Conservation (phyloP, 2,113 vertebrate genomes). For the Atractosteus spatula region DNA sequence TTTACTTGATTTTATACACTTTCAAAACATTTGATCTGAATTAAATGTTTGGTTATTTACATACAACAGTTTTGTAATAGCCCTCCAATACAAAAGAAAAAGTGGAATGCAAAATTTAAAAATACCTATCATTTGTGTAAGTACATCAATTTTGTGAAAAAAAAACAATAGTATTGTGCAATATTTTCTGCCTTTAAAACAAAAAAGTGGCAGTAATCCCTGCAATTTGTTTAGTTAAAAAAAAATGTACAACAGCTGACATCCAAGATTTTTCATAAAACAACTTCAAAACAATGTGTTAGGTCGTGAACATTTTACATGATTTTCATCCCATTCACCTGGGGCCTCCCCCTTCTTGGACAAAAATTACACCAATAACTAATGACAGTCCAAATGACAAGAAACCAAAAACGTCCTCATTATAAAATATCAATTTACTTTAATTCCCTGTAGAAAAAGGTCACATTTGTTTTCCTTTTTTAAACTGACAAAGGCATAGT, state of each 20-base stretch:
- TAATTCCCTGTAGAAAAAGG: conserved; percentile 63
- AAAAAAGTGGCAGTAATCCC: conserved; percentile 82
- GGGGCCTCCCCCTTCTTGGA: too few relatives aligned
- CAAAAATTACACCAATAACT: conserved; percentile 27
- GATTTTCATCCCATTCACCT: too few relatives aligned
- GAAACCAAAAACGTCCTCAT: conserved; percentile 54
- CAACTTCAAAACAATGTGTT: conserved; percentile 17
- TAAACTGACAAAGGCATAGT: conserved; percentile 74
- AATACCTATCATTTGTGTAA: conserved; percentile 40
- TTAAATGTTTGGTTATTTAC: conserved; percentile 55
- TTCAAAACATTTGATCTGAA: conserved; percentile 61
- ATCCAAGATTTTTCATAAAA: conserved; percentile 48
- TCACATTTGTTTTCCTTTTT: conserved; percentile 60
- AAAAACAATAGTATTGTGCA: conserved; percentile 79
- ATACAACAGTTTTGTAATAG: conserved; percentile 48
- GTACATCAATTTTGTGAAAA: conserved; percentile 67
- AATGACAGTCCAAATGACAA: conserved; percentile 51
- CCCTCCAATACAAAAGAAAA: conserved; percentile 52
- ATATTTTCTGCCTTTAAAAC: conserved; percentile 81
- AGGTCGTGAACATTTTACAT: too few relatives aligned
- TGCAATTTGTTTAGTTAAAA: conserved; percentile 75
- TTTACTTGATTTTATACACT: conserved; percentile 59
- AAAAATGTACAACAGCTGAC: conserved; percentile 58
- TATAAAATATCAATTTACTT: conserved; percentile 65
- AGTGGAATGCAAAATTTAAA: conserved; percentile 76